These are phyloP conservation scores for Temnothorax rugatulus DNA, from an alignment of 2,888 invertebrate genomes.

Conservation along the genomic window DNA sequence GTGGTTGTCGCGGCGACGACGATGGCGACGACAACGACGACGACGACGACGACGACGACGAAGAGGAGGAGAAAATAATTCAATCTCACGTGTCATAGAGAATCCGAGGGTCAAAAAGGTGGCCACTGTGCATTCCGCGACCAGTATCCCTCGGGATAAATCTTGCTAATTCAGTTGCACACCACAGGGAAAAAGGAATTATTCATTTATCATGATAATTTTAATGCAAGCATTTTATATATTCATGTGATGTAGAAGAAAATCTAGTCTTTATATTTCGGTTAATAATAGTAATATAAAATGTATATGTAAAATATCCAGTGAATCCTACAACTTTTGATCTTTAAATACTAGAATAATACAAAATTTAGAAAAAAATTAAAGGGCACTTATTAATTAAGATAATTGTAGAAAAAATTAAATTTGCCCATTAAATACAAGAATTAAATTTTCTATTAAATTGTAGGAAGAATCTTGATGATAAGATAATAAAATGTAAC, in stretches of 20 bases:
- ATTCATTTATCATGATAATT: conserved; percentile 6
- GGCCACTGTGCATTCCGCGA: conserved; percentile 5
- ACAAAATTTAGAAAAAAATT: neutral
- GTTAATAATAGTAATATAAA: neutral
- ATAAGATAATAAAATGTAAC: neutral
- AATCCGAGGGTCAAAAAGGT: conserved; percentile 32
- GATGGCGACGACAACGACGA: conserved; percentile 5
- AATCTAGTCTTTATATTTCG: neutral
- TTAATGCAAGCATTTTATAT: neutral
- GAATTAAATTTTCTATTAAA: conserved; percentile 13
- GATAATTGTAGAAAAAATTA: neutral
- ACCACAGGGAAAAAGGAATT: conserved; percentile 9
- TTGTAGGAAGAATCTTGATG: neutral
- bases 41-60: conserved; percentile 1
- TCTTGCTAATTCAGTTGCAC: conserved; percentile 68
- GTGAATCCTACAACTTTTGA: neutral
- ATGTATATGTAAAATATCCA: neutral
- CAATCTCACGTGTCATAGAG: conserved; percentile 58
- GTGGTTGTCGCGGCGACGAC: conserved; percentile 17
- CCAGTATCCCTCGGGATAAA: conserved; percentile 58
- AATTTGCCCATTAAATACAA: neutral
- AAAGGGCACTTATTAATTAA: neutral
- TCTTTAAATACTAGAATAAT: neutral
- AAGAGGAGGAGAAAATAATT: conserved; percentile 63
- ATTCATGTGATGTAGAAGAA: neutral